These are phyloP conservation scores for Eurypyga helias DNA, from an alignment of 2,113 vertebrate species.

Conservation along the genomic window DNA sequence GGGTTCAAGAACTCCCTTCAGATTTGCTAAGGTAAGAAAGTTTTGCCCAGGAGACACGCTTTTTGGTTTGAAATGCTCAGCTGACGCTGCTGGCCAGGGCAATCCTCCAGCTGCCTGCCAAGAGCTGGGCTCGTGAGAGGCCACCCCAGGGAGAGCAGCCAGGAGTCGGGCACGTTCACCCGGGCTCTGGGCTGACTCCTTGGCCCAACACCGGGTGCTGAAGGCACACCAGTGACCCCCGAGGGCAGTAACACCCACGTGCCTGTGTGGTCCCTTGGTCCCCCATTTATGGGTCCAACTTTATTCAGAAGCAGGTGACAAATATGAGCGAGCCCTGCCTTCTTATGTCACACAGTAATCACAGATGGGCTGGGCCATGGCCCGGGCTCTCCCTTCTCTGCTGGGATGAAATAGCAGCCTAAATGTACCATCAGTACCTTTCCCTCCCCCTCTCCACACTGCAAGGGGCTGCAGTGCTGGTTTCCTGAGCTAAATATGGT, in stretches of 20 bases:
- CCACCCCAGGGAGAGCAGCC: neutral
- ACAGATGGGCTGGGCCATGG: neutral
- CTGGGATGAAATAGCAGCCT: neutral
- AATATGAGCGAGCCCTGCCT: neutral
- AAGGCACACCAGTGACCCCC: neutral
- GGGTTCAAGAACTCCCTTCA: neutral
- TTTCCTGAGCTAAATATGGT: neutral
- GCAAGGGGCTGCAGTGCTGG: accelerated
- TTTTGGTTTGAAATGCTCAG: neutral
- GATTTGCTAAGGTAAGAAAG: neutral
- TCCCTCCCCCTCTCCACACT: neutral
- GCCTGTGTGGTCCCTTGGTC: neutral
- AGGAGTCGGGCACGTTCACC: neutral
- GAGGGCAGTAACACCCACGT: accelerated
- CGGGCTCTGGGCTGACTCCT: neutral
- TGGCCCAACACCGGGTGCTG: neutral
- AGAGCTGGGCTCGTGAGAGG: neutral
- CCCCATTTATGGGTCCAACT: neutral
- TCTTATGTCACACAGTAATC: neutral
- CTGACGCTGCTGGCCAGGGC: neutral
- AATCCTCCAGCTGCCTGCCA: neutral
- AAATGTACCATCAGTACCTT: accelerated
- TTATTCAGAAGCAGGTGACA: neutral
- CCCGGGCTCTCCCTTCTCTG: neutral
- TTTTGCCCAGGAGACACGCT: neutral